These are phyloP conservation scores for Diglossa brunneiventris DNA, from an alignment of 2,113 vertebrate genomes.

Conservation along the genomic window DNA sequence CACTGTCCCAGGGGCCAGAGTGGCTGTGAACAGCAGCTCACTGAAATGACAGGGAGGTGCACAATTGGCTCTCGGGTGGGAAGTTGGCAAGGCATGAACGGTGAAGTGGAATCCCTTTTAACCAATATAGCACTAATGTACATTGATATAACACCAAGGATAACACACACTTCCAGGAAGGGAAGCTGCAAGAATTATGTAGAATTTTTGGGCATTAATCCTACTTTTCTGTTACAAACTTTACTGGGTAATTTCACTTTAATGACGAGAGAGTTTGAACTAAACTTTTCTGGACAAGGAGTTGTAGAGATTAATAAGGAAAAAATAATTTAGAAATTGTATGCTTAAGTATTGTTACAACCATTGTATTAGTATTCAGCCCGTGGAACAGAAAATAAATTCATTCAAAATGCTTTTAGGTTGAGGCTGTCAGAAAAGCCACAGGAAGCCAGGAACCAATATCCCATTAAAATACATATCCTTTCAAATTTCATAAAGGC, in stretches of 20 bases:
- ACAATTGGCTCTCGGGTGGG: neutral
- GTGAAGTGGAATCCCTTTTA: constrained; percentile 8
- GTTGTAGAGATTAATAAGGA: neutral
- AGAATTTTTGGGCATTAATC: neutral
- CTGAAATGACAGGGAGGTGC: neutral
- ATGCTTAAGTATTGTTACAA: neutral
- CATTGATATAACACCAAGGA: neutral
- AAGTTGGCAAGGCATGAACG: constrained; percentile 9
- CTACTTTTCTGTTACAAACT: neutral
- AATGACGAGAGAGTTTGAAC: neutral
- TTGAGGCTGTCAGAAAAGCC: neutral
- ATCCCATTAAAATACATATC: neutral
- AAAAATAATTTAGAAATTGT: neutral
- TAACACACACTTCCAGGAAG: neutral
- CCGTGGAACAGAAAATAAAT: neutral
- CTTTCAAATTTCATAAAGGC: neutral
- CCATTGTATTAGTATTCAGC: neutral
- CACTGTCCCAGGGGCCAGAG: neutral
- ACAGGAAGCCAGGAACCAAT: neutral
- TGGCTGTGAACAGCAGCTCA: neutral
- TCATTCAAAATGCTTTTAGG: neutral
- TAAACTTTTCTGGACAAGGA: neutral
- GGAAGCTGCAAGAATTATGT: neutral
- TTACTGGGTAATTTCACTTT: neutral
- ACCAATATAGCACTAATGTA: neutral